Evolutionary conservation across 2,797 vertebrate genomes (phyloP).

Genomic region (Tolypeutes matacus): DNA sequence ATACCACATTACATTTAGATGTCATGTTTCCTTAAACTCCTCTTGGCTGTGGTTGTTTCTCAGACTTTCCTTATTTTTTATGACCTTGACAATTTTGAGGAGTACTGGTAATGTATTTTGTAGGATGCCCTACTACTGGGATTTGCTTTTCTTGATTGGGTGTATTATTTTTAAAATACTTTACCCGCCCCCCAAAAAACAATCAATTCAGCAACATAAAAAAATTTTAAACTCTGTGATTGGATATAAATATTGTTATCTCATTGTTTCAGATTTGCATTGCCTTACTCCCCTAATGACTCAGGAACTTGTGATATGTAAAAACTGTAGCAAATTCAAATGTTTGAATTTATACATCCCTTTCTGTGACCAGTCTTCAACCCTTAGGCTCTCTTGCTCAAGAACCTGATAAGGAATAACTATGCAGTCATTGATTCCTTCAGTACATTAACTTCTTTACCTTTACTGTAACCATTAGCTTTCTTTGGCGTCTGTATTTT

Average conservation of each 20-base stretch:
- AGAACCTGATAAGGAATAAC: neutral
- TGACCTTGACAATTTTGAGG: neutral
- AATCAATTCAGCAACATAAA: neutral
- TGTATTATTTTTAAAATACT: neutral
- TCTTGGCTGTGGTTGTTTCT: neutral
- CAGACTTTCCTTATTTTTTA: neutral
- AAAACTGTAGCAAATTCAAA: neutral
- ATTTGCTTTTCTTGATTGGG: neutral
- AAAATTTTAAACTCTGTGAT: neutral
- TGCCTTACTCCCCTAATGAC: neutral
- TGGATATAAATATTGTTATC: neutral
- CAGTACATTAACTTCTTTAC: neutral
- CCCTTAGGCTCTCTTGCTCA: neutral
- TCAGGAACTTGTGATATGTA: neutral
- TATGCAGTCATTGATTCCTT: neutral
- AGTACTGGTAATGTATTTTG: neutral
- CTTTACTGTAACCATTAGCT: neutral
- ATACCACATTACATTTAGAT: neutral
- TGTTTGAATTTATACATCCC: neutral
- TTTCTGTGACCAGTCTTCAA: neutral
- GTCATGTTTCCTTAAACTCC: neutral
- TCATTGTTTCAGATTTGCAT: neutral
- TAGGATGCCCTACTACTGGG: neutral
- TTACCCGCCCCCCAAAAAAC: neutral
- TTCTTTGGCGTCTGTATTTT: neutral